Percentiles rank a stretch among this genome's conserved stretches.
phyloP scores from a whole-genome alignment of 2,797 vertebrate genomes.

The Anomalospiza imberbis region DNA sequence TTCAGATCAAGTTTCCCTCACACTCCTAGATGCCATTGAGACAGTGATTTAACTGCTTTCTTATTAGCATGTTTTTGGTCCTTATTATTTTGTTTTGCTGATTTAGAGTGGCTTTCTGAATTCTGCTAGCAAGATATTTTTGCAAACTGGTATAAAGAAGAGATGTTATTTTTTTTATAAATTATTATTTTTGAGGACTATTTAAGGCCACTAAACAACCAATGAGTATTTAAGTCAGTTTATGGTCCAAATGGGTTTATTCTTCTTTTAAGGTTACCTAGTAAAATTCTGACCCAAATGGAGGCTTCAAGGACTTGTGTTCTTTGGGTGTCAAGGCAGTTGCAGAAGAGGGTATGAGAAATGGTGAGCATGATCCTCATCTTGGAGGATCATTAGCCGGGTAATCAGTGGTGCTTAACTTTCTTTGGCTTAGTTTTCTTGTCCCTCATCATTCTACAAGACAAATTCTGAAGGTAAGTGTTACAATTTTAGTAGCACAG shows the following conservation, averaged over 20 bases:
- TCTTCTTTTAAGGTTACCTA: not conserved
- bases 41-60: not conserved
- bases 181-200: not conserved
- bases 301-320: not conserved
- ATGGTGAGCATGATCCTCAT: not conserved
- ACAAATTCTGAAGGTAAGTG: not conserved
- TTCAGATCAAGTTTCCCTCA: slow-evolving; percentile 28
- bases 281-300: not conserved
- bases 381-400: not conserved
- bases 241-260: not conserved
- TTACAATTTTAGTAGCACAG: not conserved
- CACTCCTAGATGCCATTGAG: not conserved
- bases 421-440: not conserved
- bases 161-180: not conserved
- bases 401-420: not conserved
- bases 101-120: slow-evolving; percentile 13
- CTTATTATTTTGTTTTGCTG: slow-evolving; percentile 14
- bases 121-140: not conserved
- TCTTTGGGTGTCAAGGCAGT: not conserved
- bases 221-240: not conserved
- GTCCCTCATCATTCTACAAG: not conserved
- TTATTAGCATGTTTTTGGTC: slow-evolving; percentile 6
- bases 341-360: not conserved
- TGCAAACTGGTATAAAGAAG: slow-evolving; percentile 10
- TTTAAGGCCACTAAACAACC: not conserved